Base-by-base conservation (phyloP, 2,797 vertebrate genomes). In the Parotocinclus haroldoi region DNA sequence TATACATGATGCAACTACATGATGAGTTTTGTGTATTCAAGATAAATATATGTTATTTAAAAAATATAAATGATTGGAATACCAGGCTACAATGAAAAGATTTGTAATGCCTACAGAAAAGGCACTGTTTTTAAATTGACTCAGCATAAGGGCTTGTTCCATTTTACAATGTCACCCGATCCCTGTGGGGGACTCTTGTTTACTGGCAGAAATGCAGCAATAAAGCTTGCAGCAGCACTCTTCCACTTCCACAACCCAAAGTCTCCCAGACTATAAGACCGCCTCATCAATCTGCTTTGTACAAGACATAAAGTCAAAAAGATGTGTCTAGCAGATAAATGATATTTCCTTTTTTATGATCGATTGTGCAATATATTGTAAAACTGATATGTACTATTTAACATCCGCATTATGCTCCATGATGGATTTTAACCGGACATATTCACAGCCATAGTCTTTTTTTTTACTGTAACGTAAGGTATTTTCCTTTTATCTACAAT, bases 121-220 rank as follows among this genome's bases (percentile, higher is more conserved):
- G 0, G 54, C 46, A 17, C 7, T 48, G 40, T 57, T 74, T 78
- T 72, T 58, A 14, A 75, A 65, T 55, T 63, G 54, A 75, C 46
- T 68, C 50, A 66, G 62, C 65, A 71, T 58, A 75, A 77, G 69
- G 65, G 63, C 70, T 68, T 78, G 57, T 44, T 68, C 56, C 57
- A 71, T 79, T 86, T 85, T 81, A 77, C 77, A 79, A 77, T 79
- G 75, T 78, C 78, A 82, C 73, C 59, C 67, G 56, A 83, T 70
- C 73, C 76, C 68, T 63, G 19, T 45, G 46, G 68, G 66, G 59
- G 14, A 58, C 59, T 64, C 52, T 78, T 81, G 76, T 86, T 86
- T 86, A 79, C 72, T 67, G 71, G 66, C 66, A 76, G 72, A 77
- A 80, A 74, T 65, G 56, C 63, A 79, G 73, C 69, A 51, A 27